Conservation (phyloP, 2,113 vertebrate species). For the Balaeniceps rex region DNA sequence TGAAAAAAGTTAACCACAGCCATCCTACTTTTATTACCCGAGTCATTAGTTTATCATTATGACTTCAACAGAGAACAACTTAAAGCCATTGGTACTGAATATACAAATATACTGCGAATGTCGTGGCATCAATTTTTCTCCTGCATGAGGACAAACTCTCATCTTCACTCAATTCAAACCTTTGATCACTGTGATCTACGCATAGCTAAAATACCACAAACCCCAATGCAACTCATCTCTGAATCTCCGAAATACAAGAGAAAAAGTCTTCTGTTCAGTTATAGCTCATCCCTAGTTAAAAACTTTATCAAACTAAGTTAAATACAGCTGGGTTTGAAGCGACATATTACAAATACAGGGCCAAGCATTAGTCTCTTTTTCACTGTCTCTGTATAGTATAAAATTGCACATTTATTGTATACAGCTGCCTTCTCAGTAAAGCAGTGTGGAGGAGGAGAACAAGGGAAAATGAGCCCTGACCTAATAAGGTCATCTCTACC, state of each 20-base stretch:
- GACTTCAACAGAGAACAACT: not conserved
- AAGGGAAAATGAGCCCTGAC: not conserved
- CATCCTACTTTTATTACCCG: not conserved
- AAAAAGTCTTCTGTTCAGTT: not conserved
- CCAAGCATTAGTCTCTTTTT: not conserved
- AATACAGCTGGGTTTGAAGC: not conserved
- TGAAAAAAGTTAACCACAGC: not conserved
- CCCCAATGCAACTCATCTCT: not conserved
- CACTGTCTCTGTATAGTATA: not conserved
- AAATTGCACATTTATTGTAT: not conserved
- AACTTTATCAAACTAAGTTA: not conserved
- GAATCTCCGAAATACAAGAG: not conserved
- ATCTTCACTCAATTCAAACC: not conserved
- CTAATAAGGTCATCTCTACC: not conserved
- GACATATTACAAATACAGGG: not conserved
- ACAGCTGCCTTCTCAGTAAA: not conserved
- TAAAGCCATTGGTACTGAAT: not conserved
- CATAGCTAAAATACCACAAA: not conserved
- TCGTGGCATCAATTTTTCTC: not conserved
- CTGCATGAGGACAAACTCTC: not conserved
- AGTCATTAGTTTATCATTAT: not conserved
- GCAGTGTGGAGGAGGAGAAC: not conserved
- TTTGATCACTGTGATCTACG: not conserved
- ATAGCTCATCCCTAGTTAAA: not conserved
- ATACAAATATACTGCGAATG: not conserved